phyloP scores from a whole-genome alignment of 2,797 vertebrate genomes.

The Antrozous pallidus region DNA sequence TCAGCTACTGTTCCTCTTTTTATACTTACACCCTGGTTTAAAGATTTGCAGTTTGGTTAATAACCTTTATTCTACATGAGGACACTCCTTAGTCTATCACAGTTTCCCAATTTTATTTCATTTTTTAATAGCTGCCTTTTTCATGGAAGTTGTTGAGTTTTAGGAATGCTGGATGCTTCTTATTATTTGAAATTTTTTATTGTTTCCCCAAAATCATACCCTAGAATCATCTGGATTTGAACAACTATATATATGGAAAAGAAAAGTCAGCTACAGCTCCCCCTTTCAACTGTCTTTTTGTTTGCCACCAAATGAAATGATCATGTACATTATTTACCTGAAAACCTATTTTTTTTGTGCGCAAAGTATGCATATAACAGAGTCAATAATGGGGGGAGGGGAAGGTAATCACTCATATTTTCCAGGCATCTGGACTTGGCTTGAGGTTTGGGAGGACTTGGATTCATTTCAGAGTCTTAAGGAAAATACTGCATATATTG shows the following conservation, averaged over 20 bases:
- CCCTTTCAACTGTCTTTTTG: conserved; percentile 25
- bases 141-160: background rate
- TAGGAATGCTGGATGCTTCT: background rate
- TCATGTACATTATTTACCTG: conserved; percentile 19
- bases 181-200: background rate
- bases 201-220: background rate
- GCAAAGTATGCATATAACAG: conserved; percentile 38
- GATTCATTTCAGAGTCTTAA: conserved; percentile 67
- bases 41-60: background rate
- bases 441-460: conserved; percentile 61
- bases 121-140: background rate
- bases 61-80: background rate
- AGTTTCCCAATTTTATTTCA: background rate
- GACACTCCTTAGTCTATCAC: background rate
- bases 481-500: conserved; percentile 64
- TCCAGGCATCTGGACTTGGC: conserved; percentile 57
- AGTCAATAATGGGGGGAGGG: background rate
- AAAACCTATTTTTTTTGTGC: conserved; percentile 50
- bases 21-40: background rate
- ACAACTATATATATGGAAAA: background rate
- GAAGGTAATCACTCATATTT: conserved; percentile 51
- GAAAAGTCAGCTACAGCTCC: background rate
- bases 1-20: background rate
- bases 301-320: conserved; percentile 42
- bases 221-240: conserved; percentile 2